These are phyloP conservation scores for Linyphia triangularis DNA, from an alignment of 2,888 invertebrate species.

Conservation along the genomic window DNA sequence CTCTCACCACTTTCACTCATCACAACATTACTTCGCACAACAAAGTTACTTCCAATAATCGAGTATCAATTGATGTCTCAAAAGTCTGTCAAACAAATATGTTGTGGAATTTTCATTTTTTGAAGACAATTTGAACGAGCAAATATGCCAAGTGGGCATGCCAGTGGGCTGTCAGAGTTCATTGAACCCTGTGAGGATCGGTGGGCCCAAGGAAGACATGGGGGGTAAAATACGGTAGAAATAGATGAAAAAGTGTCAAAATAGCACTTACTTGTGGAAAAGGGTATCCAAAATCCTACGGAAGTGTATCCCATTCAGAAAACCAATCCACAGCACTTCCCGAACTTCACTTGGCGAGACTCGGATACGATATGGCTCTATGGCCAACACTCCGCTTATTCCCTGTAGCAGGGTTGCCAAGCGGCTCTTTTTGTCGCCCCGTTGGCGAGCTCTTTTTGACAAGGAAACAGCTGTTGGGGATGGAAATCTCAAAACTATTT, in stretches of 20 bases:
- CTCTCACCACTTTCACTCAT: not conserved
- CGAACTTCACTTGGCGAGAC: not conserved
- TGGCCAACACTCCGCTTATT: conserved; percentile 3
- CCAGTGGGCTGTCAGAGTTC: conserved; percentile 3
- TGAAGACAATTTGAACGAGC: too few relatives aligned
- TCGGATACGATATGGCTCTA: not conserved
- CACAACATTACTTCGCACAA: not conserved
- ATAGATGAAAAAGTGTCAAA: not conserved
- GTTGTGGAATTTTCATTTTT: too few relatives aligned
- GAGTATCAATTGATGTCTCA: too few relatives aligned
- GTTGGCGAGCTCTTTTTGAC: too few relatives aligned
- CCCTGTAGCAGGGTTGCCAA: not conserved
- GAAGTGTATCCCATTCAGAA: not conserved
- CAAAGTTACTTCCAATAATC: too few relatives aligned
- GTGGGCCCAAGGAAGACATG: not conserved
- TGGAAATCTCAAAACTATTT: too few relatives aligned
- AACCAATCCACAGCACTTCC: not conserved
- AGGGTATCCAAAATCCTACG: not conserved
- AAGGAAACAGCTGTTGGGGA: too few relatives aligned
- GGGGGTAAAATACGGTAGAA: not conserved
- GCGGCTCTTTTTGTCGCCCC: not conserved
- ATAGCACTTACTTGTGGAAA: not conserved
- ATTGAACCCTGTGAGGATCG: not conserved
- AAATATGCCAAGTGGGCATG: not conserved
- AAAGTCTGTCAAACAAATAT: too few relatives aligned